phyloP scores from a whole-genome alignment of 2,113 vertebrate genomes.

The Cynopterus brachyotis region DNA sequence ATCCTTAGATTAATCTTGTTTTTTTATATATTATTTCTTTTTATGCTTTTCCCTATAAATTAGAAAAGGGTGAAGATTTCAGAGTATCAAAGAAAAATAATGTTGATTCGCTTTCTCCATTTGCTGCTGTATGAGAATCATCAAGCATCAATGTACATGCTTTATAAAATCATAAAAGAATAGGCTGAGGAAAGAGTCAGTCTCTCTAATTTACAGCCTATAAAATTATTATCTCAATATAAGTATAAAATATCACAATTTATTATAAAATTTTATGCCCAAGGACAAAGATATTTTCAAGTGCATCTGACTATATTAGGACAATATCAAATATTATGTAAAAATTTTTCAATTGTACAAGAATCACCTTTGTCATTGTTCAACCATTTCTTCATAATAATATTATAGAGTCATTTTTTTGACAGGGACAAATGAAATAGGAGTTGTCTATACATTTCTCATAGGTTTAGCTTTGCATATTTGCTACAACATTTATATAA shows the following conservation, averaged over 20 bases:
- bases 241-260: neutral
- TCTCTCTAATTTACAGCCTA: neutral
- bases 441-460: neutral
- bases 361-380: slow-evolving; percentile 67
- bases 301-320: neutral
- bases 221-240: neutral
- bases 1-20: neutral
- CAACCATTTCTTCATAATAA: slow-evolving; percentile 68
- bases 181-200: neutral
- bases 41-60: neutral
- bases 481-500: neutral
- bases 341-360: neutral
- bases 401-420: neutral
- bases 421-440: neutral
- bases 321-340: slow-evolving; percentile 13
- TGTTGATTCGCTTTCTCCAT: neutral
- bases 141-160: slow-evolving; percentile 77
- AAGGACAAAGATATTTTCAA: slow-evolving; percentile 8
- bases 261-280: neutral
- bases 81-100: neutral
- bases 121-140: slow-evolving; percentile 45
- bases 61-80: neutral
- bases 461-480: neutral
- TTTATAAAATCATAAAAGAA: neutral
- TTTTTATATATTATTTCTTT: neutral